A percentile compares a stretch with the other conserved stretches of the same genome.
These are phyloP conservation scores for Leptonema lineaticorne DNA, from an alignment of 1,140 invertebrate species.

Conservation along the genomic window DNA sequence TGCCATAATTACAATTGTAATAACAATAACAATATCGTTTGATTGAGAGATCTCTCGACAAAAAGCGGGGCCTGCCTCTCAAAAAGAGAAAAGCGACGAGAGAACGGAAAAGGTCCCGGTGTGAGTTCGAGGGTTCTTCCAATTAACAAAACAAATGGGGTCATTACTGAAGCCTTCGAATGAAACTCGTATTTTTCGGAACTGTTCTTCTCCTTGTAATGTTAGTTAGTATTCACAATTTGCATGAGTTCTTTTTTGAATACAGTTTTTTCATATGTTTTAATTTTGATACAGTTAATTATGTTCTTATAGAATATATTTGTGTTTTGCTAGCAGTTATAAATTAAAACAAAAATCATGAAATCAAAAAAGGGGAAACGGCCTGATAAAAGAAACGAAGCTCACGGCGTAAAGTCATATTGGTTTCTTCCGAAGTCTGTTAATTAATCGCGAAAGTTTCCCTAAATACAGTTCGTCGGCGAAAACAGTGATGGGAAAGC, in stretches of 20 bases:
- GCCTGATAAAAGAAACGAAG: background rate
- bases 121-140: constrained; percentile 9
- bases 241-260: constrained; percentile 21
- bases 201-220: background rate
- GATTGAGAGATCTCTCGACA: constrained; percentile 19
- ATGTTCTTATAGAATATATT: too few relatives aligned
- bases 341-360: too few relatives aligned
- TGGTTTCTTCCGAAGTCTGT: background rate
- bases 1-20: constrained; percentile 9
- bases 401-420: background rate
- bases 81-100: background rate
- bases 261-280: too few relatives aligned
- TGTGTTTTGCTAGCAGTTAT: too few relatives aligned
- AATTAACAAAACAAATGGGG: constrained; percentile 30
- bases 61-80: background rate
- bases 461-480: background rate
- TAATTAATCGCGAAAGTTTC: constrained; percentile 8
- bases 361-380: background rate
- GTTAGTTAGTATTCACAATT: background rate
- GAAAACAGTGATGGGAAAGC: background rate
- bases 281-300: too few relatives aligned
- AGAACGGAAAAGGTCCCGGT: background rate
- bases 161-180: constrained; percentile 17
- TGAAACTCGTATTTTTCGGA: constrained; percentile 23
- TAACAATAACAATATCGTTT: constrained; percentile 24